These are phyloP conservation scores for Lasioglossum pauxillum DNA, from an alignment of 2,888 invertebrate species.

Conservation along the genomic window DNA sequence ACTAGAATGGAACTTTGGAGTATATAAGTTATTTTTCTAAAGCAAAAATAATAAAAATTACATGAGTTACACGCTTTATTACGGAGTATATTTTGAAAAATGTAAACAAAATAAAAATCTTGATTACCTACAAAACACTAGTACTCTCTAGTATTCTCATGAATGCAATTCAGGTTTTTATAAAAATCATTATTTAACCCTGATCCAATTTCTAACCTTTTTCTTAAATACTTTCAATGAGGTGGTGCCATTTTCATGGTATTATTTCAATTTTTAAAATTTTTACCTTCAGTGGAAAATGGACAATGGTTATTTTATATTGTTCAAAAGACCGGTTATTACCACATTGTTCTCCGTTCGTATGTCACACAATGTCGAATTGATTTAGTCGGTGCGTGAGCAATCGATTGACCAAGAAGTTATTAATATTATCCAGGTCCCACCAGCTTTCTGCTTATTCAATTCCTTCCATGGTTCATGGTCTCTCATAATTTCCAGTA, in stretches of 20 bases:
- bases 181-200: background rate
- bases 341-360: conserved; percentile 22
- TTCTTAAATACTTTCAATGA: background rate
- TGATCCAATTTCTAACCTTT: background rate
- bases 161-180: background rate
- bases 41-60: background rate
- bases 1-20: background rate
- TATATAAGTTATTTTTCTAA: background rate
- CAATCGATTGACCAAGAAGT: conserved; percentile 52
- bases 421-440: conserved; percentile 54
- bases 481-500: conserved; percentile 8
- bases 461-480: background rate
- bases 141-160: too few relatives aligned
- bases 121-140: background rate
- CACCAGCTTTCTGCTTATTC: conserved; percentile 35
- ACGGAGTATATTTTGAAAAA: background rate
- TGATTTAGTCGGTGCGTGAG: conserved; percentile 52
- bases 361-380: conserved; percentile 47
- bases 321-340: background rate
- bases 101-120: background rate
- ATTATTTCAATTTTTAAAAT: background rate
- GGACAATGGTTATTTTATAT: background rate
- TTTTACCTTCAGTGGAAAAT: background rate
- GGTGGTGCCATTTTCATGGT: background rate
- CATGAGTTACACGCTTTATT: background rate